These are phyloP conservation scores for Hedya salicella DNA, from an alignment of 2,888 invertebrate genomes.

Conservation along the genomic window DNA sequence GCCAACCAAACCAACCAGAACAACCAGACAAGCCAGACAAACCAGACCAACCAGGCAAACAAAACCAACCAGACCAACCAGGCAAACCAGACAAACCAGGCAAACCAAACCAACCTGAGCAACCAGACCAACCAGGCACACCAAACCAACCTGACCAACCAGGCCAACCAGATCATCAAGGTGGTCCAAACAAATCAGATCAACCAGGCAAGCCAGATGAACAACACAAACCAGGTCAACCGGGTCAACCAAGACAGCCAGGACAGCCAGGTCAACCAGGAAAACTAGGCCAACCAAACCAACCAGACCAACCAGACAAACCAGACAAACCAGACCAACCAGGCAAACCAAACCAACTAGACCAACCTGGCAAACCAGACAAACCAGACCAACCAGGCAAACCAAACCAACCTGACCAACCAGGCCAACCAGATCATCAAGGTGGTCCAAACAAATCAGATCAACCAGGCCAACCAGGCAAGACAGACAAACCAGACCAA, in stretches of 20 bases:
- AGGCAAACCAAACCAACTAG: background rate
- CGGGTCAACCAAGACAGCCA: background rate
- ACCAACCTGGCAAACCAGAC: background rate
- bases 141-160: slow-evolving; percentile 18
- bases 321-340: too few species aligned
- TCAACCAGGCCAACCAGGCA: too few species aligned
- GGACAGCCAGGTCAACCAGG: background rate
- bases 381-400: background rate
- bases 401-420: too few species aligned
- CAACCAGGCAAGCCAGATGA: background rate
- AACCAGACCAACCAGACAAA: slow-evolving; percentile 1
- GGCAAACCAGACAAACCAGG: slow-evolving; percentile 1
- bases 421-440: too few species aligned
- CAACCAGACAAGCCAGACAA: slow-evolving; percentile 12
- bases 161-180: background rate
- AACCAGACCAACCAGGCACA: background rate
- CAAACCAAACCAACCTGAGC: background rate
- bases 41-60: background rate
- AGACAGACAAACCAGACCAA: too few species aligned
- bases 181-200: too few species aligned
- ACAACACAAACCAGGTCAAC: background rate
- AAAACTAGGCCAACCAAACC: background rate
- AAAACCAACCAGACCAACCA: slow-evolving; percentile 2
- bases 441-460: too few species aligned
- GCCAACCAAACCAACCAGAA: slow-evolving; percentile 4